Base-by-base conservation (phyloP, 53 echinoderm and acorn worm genomes). In the Mesocentrotus franciscanus region DNA sequence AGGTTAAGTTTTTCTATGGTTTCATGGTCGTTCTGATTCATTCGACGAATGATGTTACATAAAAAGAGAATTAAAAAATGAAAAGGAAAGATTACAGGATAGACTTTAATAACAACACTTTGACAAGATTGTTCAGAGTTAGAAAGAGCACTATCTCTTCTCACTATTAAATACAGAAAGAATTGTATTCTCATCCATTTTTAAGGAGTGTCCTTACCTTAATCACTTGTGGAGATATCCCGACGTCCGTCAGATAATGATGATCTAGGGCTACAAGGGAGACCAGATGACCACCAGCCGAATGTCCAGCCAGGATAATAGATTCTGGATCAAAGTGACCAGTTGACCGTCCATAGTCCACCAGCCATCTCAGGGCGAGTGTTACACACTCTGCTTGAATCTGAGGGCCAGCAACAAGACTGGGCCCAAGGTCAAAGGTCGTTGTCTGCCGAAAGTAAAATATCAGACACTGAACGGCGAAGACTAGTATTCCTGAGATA, bases 281-380 rank as follows among this genome's bases (percentile, higher is more conserved):
- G 1, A 96, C 95, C 33, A 96, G 81, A 60, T 96, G 83, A 39
- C 95, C 97, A 60, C 97, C 97, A 39, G 97, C 97, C 26, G 97
- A 96, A 56, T 96, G 95, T 13, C 97, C 97, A 30, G 76, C 60
- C 1, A 96, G 95, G 66, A 96, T 60, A 9, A 96, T 91, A 14
- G 90, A 62, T 12, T 78, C 90, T 24, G 70, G 79, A 39, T 96
- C 85, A 94, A 93, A 96, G 42, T 83, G 91, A 55, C 85, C 95
- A 49, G 92, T 95, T 60, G 39, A 26, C 61, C 27, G 79, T 18
- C 94, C 94, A 55, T 94, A 84, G 33, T 96, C 85, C 35, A 76
- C 75, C 42, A 96, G 30, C 91, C 94, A 96, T 12, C 92, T 76
- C 59, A 96, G 13, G 8, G 95, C 92, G 18, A 9, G 64, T 4